Base-by-base conservation (phyloP, 2,113 vertebrate species). In the Cavia aperea region DNA sequence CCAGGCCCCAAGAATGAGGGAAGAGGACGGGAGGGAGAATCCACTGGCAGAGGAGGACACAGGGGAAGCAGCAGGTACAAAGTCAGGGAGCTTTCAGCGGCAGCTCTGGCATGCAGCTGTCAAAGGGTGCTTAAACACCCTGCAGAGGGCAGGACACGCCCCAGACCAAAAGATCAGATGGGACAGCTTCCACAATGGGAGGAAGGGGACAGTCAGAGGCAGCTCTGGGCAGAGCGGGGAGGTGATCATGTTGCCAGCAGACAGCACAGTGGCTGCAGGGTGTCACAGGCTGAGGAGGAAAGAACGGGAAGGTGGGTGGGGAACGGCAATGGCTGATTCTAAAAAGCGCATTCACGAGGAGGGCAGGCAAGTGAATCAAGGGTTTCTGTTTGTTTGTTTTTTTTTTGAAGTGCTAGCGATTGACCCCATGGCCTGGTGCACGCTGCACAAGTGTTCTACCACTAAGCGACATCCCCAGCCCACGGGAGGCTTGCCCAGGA, bases 21-120 rank as follows among this genome's bases (percentile, higher is more conserved):
- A 39, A 39, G 39, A 39, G 39, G 39, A 39, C 39, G 39, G 39
- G 39, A 39, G 39, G 58, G 72, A 63, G 56, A 88, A 23, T 66
- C 0, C 0, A 81, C 92, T 81, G 36, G n/a, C 19, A 4, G n/a
- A 58, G 54, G 66, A 73, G 26, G 19, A 5, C 2, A 0, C 2
- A 49, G 29, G 70, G 54, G 16, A 18, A 43, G 72, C 5, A 54
- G 33, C 87, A 75, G 89, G 49, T 15, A 56, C 70, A 60, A 54
- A 77, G 63, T 19, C 84, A 2, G 1, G 3, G 75, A 56, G 81
- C 5, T 82, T 9, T 31, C 13, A 75, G n/a, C 26, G 15, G n/a
- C 51, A 19, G 7, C 60, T 46, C 70, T n/a, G 29, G 36, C 84
- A 36, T 12, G 9, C 5, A 5, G 33, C 68, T n/a, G 7, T 13